Conservation (phyloP, 2,888 invertebrate species). For the Netelia fuscicornis region DNA sequence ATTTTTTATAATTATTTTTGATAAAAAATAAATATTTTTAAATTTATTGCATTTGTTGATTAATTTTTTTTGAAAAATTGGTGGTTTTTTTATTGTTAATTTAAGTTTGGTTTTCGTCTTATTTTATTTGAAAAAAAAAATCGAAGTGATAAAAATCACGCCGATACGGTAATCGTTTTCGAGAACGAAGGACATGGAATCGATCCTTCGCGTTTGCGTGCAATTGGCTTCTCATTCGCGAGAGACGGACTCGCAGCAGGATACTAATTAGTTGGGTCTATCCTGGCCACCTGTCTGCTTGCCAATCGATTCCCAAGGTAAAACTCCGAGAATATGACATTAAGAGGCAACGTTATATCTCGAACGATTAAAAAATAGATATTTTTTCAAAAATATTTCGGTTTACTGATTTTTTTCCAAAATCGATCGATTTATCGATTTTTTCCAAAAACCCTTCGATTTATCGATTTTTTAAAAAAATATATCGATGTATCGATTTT, state of each 20-base stretch:
- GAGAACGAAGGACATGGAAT: conserved; percentile 13
- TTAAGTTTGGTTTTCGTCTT: background rate
- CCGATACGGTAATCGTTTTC: conserved; percentile 10
- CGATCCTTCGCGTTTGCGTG: conserved; percentile 25
- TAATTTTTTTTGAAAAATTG: background rate
- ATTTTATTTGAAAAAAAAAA: background rate
- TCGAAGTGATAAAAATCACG: conserved; percentile 16
- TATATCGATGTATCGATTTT: too few species aligned
- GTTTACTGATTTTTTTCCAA: background rate
- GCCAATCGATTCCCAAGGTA: conserved; percentile 57
- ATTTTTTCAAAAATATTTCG: background rate
- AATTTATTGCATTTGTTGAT: too few species aligned
- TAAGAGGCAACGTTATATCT: background rate
- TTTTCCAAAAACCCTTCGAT: background rate
- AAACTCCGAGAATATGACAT: conserved; percentile 45
- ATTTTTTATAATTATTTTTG: background rate
- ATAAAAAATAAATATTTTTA: too few species aligned
- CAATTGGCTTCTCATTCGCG: conserved; percentile 23
- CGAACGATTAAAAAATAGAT: background rate
- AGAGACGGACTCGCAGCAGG: conserved; percentile 46
- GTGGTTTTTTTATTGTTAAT: background rate
- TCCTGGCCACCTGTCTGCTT: conserved; percentile 38
- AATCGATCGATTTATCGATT: background rate
- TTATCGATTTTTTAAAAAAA: too few species aligned
- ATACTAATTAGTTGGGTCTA: conserved; percentile 54